A percentile compares a stretch with the other conserved stretches of the same genome.
Evolutionary conservation across 2,797 vertebrate species (phyloP).

Genomic region (Antrozous pallidus): DNA sequence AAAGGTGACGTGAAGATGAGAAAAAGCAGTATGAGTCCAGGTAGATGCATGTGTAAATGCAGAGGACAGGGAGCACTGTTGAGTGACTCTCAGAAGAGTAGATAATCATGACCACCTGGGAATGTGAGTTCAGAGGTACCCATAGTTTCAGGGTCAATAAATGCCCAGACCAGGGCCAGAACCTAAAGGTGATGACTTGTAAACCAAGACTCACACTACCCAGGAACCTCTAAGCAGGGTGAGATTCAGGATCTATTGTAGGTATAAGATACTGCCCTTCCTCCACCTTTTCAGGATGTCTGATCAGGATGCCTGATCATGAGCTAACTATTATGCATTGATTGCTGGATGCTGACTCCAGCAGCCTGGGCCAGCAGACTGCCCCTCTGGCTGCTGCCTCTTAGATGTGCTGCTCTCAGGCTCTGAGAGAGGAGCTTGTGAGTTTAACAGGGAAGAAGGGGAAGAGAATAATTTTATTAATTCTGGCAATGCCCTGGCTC

Average conservation of each 20-base stretch:
- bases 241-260: background rate
- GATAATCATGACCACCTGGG: accelerated
- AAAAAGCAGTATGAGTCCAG: background rate
- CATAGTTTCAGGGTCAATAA: background rate
- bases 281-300: background rate
- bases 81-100: background rate
- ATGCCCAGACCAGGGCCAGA: background rate
- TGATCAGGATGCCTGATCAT: background rate
- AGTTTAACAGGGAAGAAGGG: background rate
- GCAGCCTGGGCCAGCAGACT: background rate
- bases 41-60: accelerated
- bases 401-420: background rate
- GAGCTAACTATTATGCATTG: background rate
- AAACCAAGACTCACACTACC: background rate
- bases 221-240: background rate
- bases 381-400: background rate
- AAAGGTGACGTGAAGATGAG: background rate
- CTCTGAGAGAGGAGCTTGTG: background rate
- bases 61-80: background rate
- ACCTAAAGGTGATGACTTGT: background rate
- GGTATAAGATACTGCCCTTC: background rate
- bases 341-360: background rate
- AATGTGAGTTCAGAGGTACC: background rate
- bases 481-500: background rate
- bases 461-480: background rate